phyloP scores from a whole-genome alignment of 2,113 vertebrate genomes.

The Apus apus region DNA sequence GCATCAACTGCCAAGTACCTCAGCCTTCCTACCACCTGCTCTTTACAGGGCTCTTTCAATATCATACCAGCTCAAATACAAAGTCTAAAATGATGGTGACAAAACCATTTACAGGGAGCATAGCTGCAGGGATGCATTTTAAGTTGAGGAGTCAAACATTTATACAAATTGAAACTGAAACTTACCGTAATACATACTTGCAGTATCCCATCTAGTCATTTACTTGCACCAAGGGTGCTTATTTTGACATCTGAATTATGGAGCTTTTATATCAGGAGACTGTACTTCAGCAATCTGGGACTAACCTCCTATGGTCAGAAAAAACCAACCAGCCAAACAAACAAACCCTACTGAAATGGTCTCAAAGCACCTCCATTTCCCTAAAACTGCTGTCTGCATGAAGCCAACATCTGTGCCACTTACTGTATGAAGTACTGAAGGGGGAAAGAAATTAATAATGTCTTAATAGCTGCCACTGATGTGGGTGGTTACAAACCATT shows the following conservation, averaged over 20 bases:
- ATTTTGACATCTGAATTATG: not conserved
- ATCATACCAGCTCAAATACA: not conserved
- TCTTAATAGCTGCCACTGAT: not conserved
- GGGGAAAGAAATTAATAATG: not conserved
- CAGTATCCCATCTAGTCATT: not conserved
- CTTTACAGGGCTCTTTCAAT: not conserved
- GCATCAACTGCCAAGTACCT: not conserved
- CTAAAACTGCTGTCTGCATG: not conserved
- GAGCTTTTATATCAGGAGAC: not conserved
- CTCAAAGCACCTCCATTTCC: not conserved
- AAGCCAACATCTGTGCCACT: slow-evolving; percentile 1
- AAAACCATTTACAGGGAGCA: not conserved
- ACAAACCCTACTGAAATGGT: not conserved
- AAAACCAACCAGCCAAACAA: not conserved
- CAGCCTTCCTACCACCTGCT: not conserved
- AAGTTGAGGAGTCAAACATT: not conserved
- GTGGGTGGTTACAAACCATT: not conserved
- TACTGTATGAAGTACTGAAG: not conserved
- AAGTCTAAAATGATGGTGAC: not conserved
- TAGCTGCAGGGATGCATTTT: not conserved
- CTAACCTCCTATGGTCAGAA: not conserved
- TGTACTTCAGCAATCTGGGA: not conserved
- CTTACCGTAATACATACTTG: not conserved
- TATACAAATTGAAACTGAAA: not conserved
- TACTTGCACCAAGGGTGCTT: not conserved